Evolutionary conservation across 2,113 vertebrate species (phyloP).

Genomic region (Austrofundulus limnaeus): DNA sequence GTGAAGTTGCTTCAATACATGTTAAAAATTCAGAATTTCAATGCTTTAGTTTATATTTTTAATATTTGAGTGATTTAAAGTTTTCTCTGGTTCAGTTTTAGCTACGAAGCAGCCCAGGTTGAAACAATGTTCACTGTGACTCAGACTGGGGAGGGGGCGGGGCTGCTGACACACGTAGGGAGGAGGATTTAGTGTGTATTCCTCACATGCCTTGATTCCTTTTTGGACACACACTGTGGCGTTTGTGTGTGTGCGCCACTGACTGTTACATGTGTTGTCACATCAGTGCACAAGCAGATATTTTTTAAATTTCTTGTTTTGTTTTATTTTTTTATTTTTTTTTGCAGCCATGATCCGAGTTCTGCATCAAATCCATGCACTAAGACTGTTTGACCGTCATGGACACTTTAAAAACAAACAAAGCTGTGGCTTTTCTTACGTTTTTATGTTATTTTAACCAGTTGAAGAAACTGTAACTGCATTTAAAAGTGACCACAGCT

Average conservation of each 20-base stretch:
- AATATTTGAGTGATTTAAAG: conserved; percentile 26
- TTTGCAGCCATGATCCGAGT: conserved; percentile 41
- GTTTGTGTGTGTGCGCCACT: conserved; percentile 72
- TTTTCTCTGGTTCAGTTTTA: conserved; percentile 29
- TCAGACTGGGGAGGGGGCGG: conserved; percentile 31
- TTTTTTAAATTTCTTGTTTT: too few species aligned
- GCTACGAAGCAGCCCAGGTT: conserved; percentile 41
- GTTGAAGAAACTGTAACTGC: conserved; percentile 63
- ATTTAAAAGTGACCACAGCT: conserved; percentile 61
- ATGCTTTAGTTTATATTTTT: conserved; percentile 45
- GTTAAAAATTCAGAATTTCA: conserved; percentile 11
- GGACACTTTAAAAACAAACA: conserved; percentile 51
- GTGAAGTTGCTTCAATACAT: not conserved
- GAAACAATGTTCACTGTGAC: conserved; percentile 75
- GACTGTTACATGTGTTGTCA: conserved; percentile 80
- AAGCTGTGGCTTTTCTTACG: conserved; percentile 38
- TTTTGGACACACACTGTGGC: conserved; percentile 54
- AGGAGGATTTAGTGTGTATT: conserved; percentile 10
- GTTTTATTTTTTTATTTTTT: not conserved
- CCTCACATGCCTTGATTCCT: conserved; percentile 56
- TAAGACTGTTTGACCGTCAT: conserved; percentile 61
- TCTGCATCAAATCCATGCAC: conserved; percentile 48
- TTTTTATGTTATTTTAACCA: conserved; percentile 49
- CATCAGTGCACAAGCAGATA: conserved; percentile 54
- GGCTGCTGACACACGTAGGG: not conserved